phyloP scores from a whole-genome alignment of 1,140 invertebrate species.

The Rhagoletis zephyria region DNA sequence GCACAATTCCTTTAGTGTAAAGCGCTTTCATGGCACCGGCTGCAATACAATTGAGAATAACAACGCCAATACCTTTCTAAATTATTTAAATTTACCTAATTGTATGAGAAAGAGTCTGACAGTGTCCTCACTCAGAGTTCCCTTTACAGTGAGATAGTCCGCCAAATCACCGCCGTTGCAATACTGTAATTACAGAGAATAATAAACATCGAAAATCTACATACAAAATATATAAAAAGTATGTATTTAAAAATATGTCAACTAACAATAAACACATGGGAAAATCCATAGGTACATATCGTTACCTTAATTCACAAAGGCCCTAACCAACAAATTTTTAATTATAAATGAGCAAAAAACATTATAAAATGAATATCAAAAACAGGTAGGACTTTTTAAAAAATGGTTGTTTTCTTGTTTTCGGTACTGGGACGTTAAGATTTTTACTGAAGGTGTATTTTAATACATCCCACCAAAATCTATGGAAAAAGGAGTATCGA shows the following conservation, averaged over 20 bases:
- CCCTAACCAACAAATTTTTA: too few relatives aligned
- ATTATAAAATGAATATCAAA: too few relatives aligned
- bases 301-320: too few relatives aligned
- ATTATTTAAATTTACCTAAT: slow-evolving; percentile 79
- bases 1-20: slow-evolving; percentile 96
- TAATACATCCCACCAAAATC: too few relatives aligned
- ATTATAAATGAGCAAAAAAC: too few relatives aligned
- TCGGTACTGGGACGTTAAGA: too few relatives aligned
- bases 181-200: slow-evolving; percentile 78
- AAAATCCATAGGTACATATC: too few relatives aligned
- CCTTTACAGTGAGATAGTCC: slow-evolving; percentile 93
- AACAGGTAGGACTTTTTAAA: too few relatives aligned
- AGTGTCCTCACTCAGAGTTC: slow-evolving; percentile 96
- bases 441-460: too few relatives aligned
- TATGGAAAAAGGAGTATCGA: too few relatives aligned
- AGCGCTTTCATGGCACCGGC: slow-evolving; percentile 97
- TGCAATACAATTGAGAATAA: slow-evolving; percentile 64
- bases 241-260: background rate
- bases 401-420: too few relatives aligned
- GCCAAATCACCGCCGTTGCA: slow-evolving; percentile 99
- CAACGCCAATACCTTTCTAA: background rate
- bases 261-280: background rate
- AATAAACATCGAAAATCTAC: slow-evolving; percentile 59
- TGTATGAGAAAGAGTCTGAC: slow-evolving; percentile 95
- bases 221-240: background rate